Evolutionary conservation across 1,140 invertebrate genomes (phyloP).

Genomic region (Lepidurus couesii): DNA sequence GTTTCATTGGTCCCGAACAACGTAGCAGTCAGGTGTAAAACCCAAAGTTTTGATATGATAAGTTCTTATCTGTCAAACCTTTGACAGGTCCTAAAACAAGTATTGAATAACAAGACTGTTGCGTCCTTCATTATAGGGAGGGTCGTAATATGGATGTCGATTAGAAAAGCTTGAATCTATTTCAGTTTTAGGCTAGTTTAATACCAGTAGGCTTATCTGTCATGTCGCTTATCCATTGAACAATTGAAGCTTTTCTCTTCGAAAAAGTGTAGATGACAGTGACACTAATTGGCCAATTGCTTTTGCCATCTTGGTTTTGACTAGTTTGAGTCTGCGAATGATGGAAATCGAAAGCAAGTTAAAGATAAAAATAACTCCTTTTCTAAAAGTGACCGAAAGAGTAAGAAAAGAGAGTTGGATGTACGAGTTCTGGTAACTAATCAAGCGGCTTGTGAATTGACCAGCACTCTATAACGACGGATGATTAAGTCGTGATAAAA

Average conservation of each 20-base stretch:
- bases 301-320: background rate
- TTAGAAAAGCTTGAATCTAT: background rate
- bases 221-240: background rate
- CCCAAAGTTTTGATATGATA: background rate
- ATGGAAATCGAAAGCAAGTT: background rate
- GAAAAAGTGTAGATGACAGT: background rate
- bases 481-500: background rate
- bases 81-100: background rate
- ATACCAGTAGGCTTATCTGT: background rate
- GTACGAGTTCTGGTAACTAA: background rate
- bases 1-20: background rate
- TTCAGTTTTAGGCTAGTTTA: background rate
- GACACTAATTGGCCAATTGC: background rate
- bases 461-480: background rate
- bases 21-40: slow-evolving; percentile 10
- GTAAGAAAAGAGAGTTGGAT: background rate
- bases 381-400: background rate
- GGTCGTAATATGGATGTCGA: background rate
- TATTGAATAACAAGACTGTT: background rate
- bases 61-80: slow-evolving; percentile 3
- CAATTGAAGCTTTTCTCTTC: background rate
- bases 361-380: background rate
- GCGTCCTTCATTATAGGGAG: background rate
- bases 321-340: background rate
- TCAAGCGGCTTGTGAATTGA: background rate